These are phyloP conservation scores for Cotesia congregata DNA, from an alignment of 2,888 invertebrate genomes.

Conservation along the genomic window DNA sequence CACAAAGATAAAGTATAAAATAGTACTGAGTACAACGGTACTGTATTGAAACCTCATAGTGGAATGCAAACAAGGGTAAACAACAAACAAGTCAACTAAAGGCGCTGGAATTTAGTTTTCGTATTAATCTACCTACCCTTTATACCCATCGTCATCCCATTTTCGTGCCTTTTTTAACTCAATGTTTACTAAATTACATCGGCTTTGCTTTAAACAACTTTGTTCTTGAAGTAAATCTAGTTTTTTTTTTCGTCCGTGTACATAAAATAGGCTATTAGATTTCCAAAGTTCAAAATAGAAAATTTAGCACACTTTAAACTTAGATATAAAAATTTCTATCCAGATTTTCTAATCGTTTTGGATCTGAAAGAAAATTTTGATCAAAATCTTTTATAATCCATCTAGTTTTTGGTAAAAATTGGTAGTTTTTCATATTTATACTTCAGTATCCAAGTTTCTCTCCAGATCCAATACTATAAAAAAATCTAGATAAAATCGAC, in stretches of 20 bases:
- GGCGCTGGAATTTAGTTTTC: constrained; percentile 19
- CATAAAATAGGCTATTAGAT: background rate
- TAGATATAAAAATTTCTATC: background rate
- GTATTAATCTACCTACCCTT: constrained; percentile 20
- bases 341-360: too few relatives aligned
- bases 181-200: background rate
- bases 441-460: too few relatives aligned
- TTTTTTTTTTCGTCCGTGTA: background rate
- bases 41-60: constrained; percentile 33
- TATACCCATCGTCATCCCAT: constrained; percentile 17
- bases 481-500: too few relatives aligned
- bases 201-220: background rate
- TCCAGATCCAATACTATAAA: too few relatives aligned
- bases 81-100: constrained; percentile 1
- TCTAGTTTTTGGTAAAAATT: too few relatives aligned
- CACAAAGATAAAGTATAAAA: constrained; percentile 38
- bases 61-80: constrained; percentile 38
- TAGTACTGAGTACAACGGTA: background rate
- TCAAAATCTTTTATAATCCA: too few relatives aligned
- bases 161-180: background rate
- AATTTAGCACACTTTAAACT: background rate
- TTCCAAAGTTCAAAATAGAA: background rate
- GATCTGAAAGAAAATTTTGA: too few relatives aligned
- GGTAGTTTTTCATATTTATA: too few relatives aligned
- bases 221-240: background rate